Evolutionary conservation across 1,140 invertebrate genomes (phyloP).

Genomic region (Drosophila aff.): DNA sequence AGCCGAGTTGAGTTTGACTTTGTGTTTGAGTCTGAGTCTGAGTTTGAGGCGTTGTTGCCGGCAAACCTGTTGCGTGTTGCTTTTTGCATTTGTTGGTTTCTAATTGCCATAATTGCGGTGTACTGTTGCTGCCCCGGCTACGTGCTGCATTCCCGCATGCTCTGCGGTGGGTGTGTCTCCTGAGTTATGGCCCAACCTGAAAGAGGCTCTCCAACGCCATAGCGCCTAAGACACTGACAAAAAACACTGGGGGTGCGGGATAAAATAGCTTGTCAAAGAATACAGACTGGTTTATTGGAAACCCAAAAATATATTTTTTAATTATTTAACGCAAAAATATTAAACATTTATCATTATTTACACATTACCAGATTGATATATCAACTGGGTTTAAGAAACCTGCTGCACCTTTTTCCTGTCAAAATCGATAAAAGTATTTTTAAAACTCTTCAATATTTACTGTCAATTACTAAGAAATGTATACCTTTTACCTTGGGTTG

Average conservation of each 20-base stretch:
- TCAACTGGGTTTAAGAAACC: background rate
- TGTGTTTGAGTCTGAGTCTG: slow-evolving; percentile 1
- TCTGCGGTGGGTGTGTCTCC: slow-evolving; percentile 59
- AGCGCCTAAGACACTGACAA: slow-evolving; percentile 6
- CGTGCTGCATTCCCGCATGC: slow-evolving; percentile 74
- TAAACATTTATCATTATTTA: background rate
- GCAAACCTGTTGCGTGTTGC: slow-evolving; percentile 72
- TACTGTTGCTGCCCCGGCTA: slow-evolving; percentile 56
- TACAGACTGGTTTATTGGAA: background rate
- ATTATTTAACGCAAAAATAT: background rate
- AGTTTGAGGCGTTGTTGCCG: slow-evolving; percentile 24
- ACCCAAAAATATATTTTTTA: background rate
- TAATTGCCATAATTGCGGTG: slow-evolving; percentile 86
- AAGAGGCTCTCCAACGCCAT: slow-evolving; percentile 38
- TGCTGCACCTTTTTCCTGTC: background rate
- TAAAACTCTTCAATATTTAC: background rate
- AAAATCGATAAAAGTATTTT: background rate
- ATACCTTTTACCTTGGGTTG: background rate
- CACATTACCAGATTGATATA: background rate
- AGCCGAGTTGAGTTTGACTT: slow-evolving; percentile 20
- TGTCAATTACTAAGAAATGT: background rate
- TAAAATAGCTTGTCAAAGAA: too few species aligned
- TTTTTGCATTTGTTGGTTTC: slow-evolving; percentile 74
- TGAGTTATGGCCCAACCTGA: slow-evolving; percentile 65
- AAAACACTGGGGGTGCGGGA: background rate